phyloP scores from a whole-genome alignment of 2,797 vertebrate species.

The Lemur catta region DNA sequence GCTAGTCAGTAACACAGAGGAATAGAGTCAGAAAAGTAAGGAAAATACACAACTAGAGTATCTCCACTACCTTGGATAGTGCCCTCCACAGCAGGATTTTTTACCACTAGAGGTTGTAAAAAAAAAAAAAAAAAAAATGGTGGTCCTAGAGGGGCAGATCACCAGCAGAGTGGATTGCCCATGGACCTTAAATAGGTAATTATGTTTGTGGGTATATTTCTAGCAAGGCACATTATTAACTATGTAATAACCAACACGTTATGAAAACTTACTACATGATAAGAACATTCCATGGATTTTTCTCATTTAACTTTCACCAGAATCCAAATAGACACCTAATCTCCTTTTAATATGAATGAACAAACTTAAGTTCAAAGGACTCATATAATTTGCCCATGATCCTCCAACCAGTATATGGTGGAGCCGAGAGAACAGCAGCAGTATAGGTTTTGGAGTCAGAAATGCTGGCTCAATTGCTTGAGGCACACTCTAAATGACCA shows the following conservation, averaged over 20 bases:
- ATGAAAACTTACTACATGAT: background rate
- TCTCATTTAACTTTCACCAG: constrained; percentile 39
- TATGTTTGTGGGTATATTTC: background rate
- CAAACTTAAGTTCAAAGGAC: background rate
- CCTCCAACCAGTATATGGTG: background rate
- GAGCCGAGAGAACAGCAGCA: background rate
- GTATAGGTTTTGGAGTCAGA: background rate
- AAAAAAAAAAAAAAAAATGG: background rate
- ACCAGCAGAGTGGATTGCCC: background rate
- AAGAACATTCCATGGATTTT: background rate
- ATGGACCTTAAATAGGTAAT: background rate
- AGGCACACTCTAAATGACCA: background rate
- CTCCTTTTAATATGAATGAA: background rate
- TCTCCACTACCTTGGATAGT: no score
- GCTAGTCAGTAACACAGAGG: background rate
- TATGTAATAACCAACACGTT: background rate
- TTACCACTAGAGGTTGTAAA: background rate
- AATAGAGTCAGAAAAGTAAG: background rate
- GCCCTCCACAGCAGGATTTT: no score
- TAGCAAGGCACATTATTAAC: background rate
- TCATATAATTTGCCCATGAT: background rate
- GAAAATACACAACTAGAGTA: background rate
- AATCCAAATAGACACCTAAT: background rate
- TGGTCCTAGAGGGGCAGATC: background rate
- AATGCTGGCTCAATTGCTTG: background rate